These are phyloP conservation scores for Rhabdornis inornatus DNA, from an alignment of 2,113 vertebrate genomes.

Conservation along the genomic window DNA sequence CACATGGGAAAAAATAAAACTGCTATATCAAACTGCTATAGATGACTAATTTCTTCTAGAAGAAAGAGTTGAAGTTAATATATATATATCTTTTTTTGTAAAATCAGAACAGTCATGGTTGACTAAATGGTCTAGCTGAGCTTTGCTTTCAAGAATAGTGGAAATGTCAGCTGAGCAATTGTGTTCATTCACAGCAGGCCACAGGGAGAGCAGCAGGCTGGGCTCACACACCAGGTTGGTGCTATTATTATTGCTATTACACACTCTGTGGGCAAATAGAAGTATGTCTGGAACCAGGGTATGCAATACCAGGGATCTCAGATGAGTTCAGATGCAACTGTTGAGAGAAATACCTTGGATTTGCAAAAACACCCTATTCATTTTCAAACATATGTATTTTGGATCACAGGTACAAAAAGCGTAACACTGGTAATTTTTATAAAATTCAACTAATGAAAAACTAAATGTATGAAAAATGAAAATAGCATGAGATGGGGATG, in stretches of 20 bases:
- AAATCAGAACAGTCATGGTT: background rate
- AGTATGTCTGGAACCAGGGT: background rate
- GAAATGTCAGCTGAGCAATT: background rate
- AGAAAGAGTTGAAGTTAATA: background rate
- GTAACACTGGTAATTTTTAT: background rate
- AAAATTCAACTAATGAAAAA: background rate
- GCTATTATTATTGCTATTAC: background rate
- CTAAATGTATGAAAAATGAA: background rate
- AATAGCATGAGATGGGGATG: background rate
- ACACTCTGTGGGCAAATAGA: background rate
- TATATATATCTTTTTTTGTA: background rate
- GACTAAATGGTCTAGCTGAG: background rate
- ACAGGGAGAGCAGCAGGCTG: background rate
- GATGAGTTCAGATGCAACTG: background rate
- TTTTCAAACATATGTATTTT: background rate
- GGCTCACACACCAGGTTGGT: background rate
- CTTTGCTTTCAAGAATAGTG: background rate
- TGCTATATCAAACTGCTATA: background rate
- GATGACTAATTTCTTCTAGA: background rate
- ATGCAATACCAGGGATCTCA: background rate
- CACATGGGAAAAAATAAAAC: background rate
- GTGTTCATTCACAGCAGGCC: background rate
- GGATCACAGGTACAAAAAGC: background rate
- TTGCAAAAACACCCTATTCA: background rate
- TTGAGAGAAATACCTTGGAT: background rate